These are phyloP conservation scores for Saturnia pavonia DNA, from an alignment of 2,888 invertebrate species.

Conservation along the genomic window DNA sequence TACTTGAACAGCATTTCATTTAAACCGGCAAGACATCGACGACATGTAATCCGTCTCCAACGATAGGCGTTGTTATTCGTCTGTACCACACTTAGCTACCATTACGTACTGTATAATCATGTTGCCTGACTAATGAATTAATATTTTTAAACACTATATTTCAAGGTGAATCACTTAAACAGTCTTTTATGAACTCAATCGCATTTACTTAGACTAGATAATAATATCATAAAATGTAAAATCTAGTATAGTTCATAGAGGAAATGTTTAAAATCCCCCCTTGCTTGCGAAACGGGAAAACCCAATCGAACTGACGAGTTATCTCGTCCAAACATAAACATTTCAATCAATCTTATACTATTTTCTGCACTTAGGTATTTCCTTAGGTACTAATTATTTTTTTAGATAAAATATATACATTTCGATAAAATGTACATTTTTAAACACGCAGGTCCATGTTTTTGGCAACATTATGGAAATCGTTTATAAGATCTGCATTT, in stretches of 20 bases:
- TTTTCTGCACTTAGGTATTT: not conserved
- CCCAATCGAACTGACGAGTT: not conserved
- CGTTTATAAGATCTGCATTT: not conserved
- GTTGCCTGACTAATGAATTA: too few species aligned
- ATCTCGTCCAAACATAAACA: conserved; percentile 6
- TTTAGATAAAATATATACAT: not conserved
- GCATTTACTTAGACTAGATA: not conserved
- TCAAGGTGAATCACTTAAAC: not conserved
- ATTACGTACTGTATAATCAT: too few species aligned
- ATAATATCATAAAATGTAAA: not conserved
- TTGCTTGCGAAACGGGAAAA: not conserved
- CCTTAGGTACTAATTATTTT: not conserved
- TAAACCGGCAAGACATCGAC: too few species aligned
- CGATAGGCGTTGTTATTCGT: too few species aligned
- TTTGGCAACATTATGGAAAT: too few species aligned
- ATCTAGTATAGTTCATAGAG: not conserved
- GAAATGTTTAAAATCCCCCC: not conserved
- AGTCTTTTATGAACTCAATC: not conserved
- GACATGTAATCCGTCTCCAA: too few species aligned
- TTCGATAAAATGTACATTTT: not conserved
- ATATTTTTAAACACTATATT: not conserved
- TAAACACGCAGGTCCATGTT: not conserved
- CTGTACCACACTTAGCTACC: too few species aligned
- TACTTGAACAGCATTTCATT: too few species aligned
- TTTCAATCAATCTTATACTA: not conserved